Percentiles rank a stretch among this genome's conserved stretches.
Conservation (phyloP, 1,140 invertebrate species). For the Drosophila kurseongensis region DNA sequence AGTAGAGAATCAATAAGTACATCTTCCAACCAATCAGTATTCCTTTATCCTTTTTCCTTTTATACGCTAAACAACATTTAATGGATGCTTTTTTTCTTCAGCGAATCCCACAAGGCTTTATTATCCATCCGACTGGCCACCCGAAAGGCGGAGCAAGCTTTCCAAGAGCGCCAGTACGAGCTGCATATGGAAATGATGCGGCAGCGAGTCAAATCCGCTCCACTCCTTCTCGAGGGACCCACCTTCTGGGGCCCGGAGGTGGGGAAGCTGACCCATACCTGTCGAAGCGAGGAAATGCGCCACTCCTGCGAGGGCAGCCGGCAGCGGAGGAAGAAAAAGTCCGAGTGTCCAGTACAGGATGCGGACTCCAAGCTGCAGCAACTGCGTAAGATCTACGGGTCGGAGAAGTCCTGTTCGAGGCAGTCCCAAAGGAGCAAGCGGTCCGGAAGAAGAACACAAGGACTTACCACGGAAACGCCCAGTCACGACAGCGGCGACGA, state of each 20-base stretch:
- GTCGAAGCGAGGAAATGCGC: slow-evolving; percentile 61
- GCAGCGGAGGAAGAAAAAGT: slow-evolving; percentile 56
- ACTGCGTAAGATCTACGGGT: slow-evolving; percentile 74
- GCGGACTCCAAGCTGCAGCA: slow-evolving; percentile 56
- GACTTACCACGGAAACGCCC: slow-evolving; percentile 41
- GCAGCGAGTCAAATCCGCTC: slow-evolving; percentile 79
- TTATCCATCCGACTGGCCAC: slow-evolving; percentile 78
- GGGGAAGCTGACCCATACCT: slow-evolving; percentile 74
- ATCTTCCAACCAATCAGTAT: background rate
- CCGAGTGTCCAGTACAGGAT: slow-evolving; percentile 48
- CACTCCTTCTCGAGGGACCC: slow-evolving; percentile 74
- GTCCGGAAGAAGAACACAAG: slow-evolving; percentile 21
- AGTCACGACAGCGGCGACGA: slow-evolving; percentile 77
- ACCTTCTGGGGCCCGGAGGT: slow-evolving; percentile 81
- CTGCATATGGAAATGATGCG: slow-evolving; percentile 83
- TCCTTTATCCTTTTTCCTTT: too few species aligned
- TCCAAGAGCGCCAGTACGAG: slow-evolving; percentile 79
- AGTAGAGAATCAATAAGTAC: slow-evolving; percentile 6
- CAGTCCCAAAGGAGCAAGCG: slow-evolving; percentile 64
- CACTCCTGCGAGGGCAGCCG: slow-evolving; percentile 68
- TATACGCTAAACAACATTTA: too few species aligned
- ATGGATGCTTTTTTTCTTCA: slow-evolving; percentile 15
- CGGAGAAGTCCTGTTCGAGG: slow-evolving; percentile 62
- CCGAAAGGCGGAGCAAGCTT: slow-evolving; percentile 78
- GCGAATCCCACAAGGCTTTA: slow-evolving; percentile 78